phyloP scores from a whole-genome alignment of 92 coral and sea anemone species.

The Phenganax marumi region DNA sequence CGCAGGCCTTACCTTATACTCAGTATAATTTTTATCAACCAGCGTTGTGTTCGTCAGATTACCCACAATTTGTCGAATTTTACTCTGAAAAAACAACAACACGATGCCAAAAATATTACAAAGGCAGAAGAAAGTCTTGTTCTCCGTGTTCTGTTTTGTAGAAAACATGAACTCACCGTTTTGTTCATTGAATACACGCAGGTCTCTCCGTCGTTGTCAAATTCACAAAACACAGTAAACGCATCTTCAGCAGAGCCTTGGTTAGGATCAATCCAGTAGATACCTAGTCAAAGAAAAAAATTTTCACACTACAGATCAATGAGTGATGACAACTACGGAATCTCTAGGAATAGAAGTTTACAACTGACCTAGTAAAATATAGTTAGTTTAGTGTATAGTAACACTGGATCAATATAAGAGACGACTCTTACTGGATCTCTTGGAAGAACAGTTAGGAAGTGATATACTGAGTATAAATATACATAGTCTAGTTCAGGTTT shows the following conservation, averaged over 20 bases:
- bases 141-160: background rate
- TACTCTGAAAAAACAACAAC: background rate
- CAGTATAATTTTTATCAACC: background rate
- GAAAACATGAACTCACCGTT: conserved; percentile 3
- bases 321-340: too few relatives aligned
- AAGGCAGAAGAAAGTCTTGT: background rate
- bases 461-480: background rate
- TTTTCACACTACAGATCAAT: background rate
- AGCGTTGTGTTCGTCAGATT: background rate
- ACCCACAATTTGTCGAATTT: background rate
- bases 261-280: conserved; percentile 40
- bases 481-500: background rate
- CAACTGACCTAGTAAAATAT: background rate
- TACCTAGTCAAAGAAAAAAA: background rate
- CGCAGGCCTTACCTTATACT: background rate
- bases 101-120: background rate
- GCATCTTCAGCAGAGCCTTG: conserved; percentile 44
- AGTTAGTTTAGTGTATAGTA: background rate
- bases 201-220: conserved; percentile 38
- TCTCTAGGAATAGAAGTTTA: too few relatives aligned
- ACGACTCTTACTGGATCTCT: too few relatives aligned
- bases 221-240: conserved; percentile 30
- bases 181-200: conserved; percentile 23
- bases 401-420: background rate
- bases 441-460: too few relatives aligned